A percentile compares a stretch with the other conserved stretches of the same genome.
Conservation (phyloP, 2,888 invertebrate species). For the Malacosoma neustria region DNA sequence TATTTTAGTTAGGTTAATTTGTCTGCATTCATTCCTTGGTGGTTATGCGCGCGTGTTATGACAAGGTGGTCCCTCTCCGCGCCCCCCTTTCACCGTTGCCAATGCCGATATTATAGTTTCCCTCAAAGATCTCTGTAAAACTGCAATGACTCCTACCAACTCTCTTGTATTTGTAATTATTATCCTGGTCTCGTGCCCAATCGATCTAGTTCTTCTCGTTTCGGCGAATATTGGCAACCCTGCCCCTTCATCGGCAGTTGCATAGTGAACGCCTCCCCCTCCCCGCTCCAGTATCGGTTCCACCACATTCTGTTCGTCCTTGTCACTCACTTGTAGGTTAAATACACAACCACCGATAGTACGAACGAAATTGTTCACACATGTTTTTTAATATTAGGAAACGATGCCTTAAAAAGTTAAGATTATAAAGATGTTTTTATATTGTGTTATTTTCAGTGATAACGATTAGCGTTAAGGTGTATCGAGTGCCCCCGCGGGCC, state of each 20-base stretch:
- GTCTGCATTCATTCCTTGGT: conserved; percentile 62
- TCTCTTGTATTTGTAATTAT: no score
- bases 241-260: conserved; percentile 9
- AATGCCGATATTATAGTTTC: no score
- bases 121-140: no score
- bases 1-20: conserved; percentile 66
- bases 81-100: conserved; percentile 16
- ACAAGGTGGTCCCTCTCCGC: conserved; percentile 29
- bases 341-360: conserved; percentile 66
- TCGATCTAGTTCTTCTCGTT: no score
- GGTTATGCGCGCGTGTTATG: conserved; percentile 10
- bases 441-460: conserved; percentile 71
- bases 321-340: conserved; percentile 50
- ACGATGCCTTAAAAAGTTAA: conserved; percentile 69
- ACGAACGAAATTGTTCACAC: conserved; percentile 52
- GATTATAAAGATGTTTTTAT: conserved; percentile 68
- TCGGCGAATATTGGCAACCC: no score
- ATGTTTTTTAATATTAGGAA: conserved; percentile 66
- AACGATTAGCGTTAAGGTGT: conserved; percentile 54
- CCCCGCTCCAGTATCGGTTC: not conserved
- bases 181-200: no score
- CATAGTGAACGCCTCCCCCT: conserved; percentile 7
- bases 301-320: conserved; percentile 1
- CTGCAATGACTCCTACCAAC: no score
- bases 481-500: conserved; percentile 35